phyloP scores from a whole-genome alignment of 2,113 vertebrate species.

The Osmerus mordax region DNA sequence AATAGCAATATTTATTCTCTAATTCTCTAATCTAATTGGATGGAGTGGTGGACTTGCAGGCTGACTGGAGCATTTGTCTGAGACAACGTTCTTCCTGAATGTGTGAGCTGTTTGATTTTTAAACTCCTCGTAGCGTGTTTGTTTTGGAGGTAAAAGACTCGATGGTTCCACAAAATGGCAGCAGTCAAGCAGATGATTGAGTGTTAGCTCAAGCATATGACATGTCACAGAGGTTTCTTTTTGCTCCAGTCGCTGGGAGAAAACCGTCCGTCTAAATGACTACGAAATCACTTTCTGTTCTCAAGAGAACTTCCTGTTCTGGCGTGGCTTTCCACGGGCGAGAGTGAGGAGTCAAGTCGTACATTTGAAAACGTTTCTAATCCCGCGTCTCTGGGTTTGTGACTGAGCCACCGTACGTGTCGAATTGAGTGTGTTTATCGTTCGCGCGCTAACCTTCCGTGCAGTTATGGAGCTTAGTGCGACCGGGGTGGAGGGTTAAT shows the following conservation, averaged over 20 bases:
- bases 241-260: slow-evolving; percentile 31
- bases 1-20: not conserved
- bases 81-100: too few species aligned
- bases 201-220: slow-evolving; percentile 44
- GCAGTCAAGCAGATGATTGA: slow-evolving; percentile 37
- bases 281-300: too few species aligned
- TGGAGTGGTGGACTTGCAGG: not conserved
- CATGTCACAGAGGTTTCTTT: slow-evolving; percentile 42
- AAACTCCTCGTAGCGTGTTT: slow-evolving; percentile 18
- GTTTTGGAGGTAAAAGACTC: slow-evolving; percentile 36
- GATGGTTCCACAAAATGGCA: slow-evolving; percentile 36
- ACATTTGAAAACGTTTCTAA: too few species aligned
- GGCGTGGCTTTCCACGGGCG: too few species aligned
- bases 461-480: not conserved
- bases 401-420: too few species aligned
- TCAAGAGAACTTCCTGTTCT: too few species aligned
- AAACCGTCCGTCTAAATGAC: not conserved
- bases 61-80: not conserved
- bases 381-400: too few species aligned
- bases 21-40: not conserved
- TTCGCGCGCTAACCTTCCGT: not conserved
- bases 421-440: not conserved
- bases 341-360: too few species aligned
- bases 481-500: not conserved
- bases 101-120: not conserved